A percentile compares a stretch with the other conserved stretches of the same genome.
phyloP scores from a whole-genome alignment of 2,113 vertebrate genomes.

The Xenus cinereus region DNA sequence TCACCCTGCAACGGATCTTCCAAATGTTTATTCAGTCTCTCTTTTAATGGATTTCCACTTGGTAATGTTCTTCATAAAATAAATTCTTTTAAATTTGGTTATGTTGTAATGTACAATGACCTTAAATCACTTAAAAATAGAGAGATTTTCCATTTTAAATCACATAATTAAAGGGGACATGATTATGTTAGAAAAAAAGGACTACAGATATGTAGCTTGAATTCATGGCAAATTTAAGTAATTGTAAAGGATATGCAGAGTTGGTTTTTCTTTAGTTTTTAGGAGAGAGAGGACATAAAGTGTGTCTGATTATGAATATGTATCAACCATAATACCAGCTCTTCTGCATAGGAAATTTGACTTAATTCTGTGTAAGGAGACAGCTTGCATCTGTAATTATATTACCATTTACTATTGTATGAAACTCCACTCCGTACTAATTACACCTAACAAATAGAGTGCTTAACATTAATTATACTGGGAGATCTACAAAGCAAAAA shows the following conservation, averaged over 20 bases:
- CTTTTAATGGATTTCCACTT: not conserved
- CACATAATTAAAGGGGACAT: not conserved
- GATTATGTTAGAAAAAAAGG: not conserved
- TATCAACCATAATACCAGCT: slow-evolving; percentile 7
- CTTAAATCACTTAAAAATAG: not conserved
- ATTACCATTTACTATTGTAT: slow-evolving; percentile 41
- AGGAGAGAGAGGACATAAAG: not conserved
- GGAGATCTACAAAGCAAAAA: slow-evolving; percentile 22
- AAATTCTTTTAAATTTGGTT: not conserved
- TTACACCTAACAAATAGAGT: slow-evolving; percentile 50
- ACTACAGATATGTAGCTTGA: not conserved
- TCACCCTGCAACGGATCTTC: not conserved
- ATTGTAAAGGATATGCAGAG: not conserved
- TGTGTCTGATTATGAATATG: slow-evolving; percentile 36
- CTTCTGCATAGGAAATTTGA: slow-evolving; percentile 25
- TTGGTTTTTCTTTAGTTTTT: not conserved
- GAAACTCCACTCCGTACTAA: slow-evolving; percentile 57
- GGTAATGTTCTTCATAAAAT: not conserved
- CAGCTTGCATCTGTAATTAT: slow-evolving; percentile 58
- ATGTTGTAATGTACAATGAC: not conserved
- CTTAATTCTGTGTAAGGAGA: slow-evolving; percentile 53
- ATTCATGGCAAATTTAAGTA: not conserved
- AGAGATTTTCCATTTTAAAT: not conserved
- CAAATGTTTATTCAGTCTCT: not conserved
- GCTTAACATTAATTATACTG: slow-evolving; percentile 52